Percentiles rank a stretch among this genome's conserved stretches.
phyloP scores from a whole-genome alignment of 2,888 invertebrate genomes.

The Dolomedes plantarius region DNA sequence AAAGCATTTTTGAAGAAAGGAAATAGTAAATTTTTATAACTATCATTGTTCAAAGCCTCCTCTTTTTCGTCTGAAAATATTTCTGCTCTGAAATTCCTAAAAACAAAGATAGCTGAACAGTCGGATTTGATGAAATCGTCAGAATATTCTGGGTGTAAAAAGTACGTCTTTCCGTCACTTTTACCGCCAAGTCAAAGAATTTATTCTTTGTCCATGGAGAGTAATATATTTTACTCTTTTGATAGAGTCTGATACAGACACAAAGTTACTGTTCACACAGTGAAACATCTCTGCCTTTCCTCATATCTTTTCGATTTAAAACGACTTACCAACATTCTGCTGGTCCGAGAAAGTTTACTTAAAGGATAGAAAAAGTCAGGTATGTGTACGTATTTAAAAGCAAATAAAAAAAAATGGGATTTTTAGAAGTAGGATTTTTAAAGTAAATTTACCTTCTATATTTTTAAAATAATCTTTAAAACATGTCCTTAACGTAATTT shows the following conservation, averaged over 20 bases:
- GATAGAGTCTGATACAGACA: neutral
- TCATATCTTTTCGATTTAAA: constrained; percentile 26
- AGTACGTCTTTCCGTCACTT: neutral
- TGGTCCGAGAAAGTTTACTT: constrained; percentile 20
- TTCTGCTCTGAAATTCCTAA: too few relatives aligned
- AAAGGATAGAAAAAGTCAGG: constrained; percentile 6
- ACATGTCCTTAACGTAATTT: too few relatives aligned
- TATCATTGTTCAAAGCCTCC: too few relatives aligned
- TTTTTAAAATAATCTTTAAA: too few relatives aligned
- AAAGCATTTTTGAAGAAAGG: too few relatives aligned
- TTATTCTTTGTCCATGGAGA: neutral
- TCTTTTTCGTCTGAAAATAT: too few relatives aligned
- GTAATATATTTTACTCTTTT: neutral
- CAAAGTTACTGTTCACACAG: constrained; percentile 22
- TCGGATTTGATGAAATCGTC: neutral
- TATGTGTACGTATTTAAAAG: neutral
- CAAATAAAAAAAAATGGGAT: too few relatives aligned
- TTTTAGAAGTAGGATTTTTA: too few relatives aligned
- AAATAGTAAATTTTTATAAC: too few relatives aligned
- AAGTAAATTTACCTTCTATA: too few relatives aligned
- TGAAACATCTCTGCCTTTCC: constrained; percentile 29
- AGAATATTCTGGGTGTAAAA: neutral
- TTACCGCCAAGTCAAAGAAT: neutral
- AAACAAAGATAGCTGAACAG: too few relatives aligned
- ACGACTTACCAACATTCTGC: constrained; percentile 21